A percentile compares a stretch with the other conserved stretches of the same genome.
Conservation (phyloP, 92 coral and sea anemone genomes). For the Porites divaricata region DNA sequence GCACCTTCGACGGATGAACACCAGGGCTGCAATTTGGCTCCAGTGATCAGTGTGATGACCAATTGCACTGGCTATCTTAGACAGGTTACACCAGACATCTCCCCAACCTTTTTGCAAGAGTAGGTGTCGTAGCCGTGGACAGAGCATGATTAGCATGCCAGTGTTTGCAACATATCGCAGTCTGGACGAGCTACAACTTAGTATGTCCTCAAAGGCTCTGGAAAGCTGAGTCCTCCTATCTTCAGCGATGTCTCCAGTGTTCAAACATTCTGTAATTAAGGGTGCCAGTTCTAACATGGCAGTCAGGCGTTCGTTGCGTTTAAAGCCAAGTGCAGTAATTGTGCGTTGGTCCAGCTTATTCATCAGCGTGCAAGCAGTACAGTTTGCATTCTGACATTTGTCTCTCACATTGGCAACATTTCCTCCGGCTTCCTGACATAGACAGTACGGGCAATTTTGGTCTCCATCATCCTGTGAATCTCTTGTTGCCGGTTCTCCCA, state of each 20-base stretch:
- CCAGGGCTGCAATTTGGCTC: background rate
- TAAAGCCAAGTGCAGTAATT: no score
- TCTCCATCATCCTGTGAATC: no score
- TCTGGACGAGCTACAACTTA: background rate
- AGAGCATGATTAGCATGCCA: background rate
- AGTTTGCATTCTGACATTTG: no score
- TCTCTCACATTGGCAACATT: no score
- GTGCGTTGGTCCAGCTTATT: no score
- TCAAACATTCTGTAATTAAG: background rate
- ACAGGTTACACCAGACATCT: background rate
- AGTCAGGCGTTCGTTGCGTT: no score
- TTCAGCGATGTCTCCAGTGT: background rate
- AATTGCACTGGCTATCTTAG: background rate
- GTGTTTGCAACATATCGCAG: background rate
- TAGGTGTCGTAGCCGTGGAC: background rate
- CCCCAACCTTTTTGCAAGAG: constrained; percentile 2
- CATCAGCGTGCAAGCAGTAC: no score
- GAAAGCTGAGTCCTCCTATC: background rate
- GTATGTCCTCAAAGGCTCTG: background rate
- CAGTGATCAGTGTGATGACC: background rate
- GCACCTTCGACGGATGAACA: background rate
- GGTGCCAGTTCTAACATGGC: background rate
- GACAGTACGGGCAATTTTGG: no score
- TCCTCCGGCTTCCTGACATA: no score
- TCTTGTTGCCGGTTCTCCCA: no score